phyloP scores from a whole-genome alignment of 2,113 vertebrate genomes.

The Hypomesus transpacificus region DNA sequence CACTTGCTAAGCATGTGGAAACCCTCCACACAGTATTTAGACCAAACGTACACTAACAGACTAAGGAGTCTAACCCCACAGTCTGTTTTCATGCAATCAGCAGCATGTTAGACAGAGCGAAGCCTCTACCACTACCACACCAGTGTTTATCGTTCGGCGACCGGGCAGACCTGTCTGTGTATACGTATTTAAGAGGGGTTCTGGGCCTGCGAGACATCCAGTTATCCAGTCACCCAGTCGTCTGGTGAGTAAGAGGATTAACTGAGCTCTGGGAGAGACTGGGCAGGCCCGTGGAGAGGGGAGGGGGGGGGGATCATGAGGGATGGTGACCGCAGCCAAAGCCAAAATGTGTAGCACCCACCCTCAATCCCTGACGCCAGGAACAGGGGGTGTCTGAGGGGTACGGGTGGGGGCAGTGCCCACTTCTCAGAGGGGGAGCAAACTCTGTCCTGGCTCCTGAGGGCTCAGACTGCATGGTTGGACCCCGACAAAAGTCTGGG shows the following conservation, averaged over 20 bases:
- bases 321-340: slow-evolving; percentile 41
- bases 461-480: not conserved
- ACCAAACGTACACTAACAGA: too few species aligned
- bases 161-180: slow-evolving; percentile 23
- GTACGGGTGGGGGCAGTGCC: not conserved
- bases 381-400: not conserved
- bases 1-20: too few species aligned
- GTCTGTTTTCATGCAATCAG: slow-evolving; percentile 16
- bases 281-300: slow-evolving; percentile 41
- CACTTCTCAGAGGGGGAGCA: not conserved
- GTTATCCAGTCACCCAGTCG: slow-evolving; percentile 42
- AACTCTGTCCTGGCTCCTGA: not conserved
- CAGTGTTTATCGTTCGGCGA: slow-evolving; percentile 58
- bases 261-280: slow-evolving; percentile 51
- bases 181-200: not conserved
- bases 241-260: slow-evolving; percentile 69
- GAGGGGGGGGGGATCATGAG: not conserved
- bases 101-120: slow-evolving; percentile 33
- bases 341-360: slow-evolving; percentile 54
- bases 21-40: too few species aligned
- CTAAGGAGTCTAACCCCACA: slow-evolving; percentile 29
- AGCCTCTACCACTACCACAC: slow-evolving; percentile 57
- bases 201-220: slow-evolving; percentile 5
- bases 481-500: not conserved
- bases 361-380: slow-evolving; percentile 22